Percentiles rank a stretch among this genome's conserved stretches.
Conservation (phyloP, 2,888 invertebrate species). For the Leucoma salicis region DNA sequence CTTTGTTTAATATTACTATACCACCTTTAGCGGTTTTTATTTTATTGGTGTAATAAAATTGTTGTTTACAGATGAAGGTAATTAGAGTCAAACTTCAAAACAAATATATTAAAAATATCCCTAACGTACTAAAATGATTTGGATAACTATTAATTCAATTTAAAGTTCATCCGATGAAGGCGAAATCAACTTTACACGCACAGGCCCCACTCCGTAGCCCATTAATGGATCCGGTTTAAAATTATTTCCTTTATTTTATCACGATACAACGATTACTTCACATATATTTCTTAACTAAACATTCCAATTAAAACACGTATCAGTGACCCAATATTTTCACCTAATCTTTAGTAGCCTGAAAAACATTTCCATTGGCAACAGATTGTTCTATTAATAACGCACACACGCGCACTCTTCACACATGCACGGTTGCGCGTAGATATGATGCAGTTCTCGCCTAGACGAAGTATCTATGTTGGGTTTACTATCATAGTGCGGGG, state of each 20-base stretch:
- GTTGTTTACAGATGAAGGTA: too few species aligned
- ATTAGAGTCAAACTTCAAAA: not conserved
- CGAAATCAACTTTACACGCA: slow-evolving; percentile 8
- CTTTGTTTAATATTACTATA: too few species aligned
- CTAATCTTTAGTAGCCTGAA: slow-evolving; percentile 41
- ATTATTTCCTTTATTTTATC: slow-evolving; percentile 40
- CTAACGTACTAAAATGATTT: not conserved
- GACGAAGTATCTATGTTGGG: slow-evolving; percentile 54
- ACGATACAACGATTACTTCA: slow-evolving; percentile 29
- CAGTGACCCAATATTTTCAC: slow-evolving; percentile 35
- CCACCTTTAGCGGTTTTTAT: too few species aligned
- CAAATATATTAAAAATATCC: not conserved
- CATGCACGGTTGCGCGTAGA: slow-evolving; percentile 17
- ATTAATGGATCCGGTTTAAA: slow-evolving; percentile 33
- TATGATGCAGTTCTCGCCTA: slow-evolving; percentile 51
- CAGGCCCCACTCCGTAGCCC: slow-evolving; percentile 7
- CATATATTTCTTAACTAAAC: slow-evolving; percentile 27
- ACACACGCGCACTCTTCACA: slow-evolving; percentile 20
- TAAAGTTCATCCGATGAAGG: slow-evolving; percentile 41
- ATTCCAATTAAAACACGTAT: slow-evolving; percentile 26
- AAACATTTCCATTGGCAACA: slow-evolving; percentile 44
- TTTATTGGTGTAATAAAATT: too few species aligned
- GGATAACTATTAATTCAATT: slow-evolving; percentile 37
- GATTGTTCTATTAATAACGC: slow-evolving; percentile 33
- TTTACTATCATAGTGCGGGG: slow-evolving; percentile 68